Conservation (phyloP, 2,797 vertebrate genomes). For the Sitta carolinensis region DNA sequence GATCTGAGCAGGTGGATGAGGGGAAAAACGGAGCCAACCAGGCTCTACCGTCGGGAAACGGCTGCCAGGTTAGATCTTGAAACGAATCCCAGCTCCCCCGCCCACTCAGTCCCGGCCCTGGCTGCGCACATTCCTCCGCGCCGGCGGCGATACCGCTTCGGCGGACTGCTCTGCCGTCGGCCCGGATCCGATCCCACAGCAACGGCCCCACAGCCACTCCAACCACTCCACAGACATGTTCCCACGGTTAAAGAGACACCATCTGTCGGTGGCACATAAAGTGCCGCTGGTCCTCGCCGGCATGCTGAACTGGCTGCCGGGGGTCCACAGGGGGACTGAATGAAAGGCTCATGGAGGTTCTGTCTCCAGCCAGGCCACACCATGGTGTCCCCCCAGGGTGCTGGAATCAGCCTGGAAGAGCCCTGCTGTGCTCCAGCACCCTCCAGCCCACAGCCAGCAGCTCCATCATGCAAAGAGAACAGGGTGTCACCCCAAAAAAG, state of each 20-base stretch:
- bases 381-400: fast-evolving
- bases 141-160: neutral
- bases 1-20: neutral
- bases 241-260: neutral
- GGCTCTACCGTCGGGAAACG: neutral
- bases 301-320: neutral
- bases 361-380: neutral
- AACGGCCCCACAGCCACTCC: neutral
- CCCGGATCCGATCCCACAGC: neutral
- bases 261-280: neutral
- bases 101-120: neutral
- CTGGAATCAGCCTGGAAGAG: neutral
- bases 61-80: neutral
- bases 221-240: neutral
- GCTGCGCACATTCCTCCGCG: neutral
- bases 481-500: fast-evolving
- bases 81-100: neutral
- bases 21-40: neutral
- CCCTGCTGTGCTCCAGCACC: neutral
- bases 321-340: neutral
- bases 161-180: neutral
- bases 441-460: no score
- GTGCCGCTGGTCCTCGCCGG: fast-evolving
- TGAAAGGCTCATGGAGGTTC: neutral
- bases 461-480: neutral